A percentile compares a stretch with the other conserved stretches of the same genome.
phyloP scores from a whole-genome alignment of 2,888 invertebrate genomes.

The Tipula lateralis region DNA sequence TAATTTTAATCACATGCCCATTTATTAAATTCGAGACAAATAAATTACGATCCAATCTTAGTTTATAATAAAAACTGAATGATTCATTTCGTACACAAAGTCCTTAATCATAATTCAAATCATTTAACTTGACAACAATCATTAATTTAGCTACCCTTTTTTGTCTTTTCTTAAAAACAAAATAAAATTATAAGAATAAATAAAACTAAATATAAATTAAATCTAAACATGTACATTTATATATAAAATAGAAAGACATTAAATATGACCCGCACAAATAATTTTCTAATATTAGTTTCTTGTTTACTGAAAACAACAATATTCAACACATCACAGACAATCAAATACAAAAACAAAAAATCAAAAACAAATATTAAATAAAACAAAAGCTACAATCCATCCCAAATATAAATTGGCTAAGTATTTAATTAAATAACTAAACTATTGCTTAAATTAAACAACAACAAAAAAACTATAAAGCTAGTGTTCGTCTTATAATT shows the following conservation, averaged over 20 bases:
- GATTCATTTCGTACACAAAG: neutral
- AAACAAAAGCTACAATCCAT: neutral
- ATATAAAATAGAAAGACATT: neutral
- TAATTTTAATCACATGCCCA: neutral
- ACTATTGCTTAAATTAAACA: neutral
- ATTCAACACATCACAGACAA: neutral
- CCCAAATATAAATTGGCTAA: neutral
- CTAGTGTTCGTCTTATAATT: neutral
- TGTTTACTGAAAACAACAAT: neutral
- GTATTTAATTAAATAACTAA: conserved; percentile 5
- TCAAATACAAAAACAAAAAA: neutral
- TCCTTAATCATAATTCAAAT: neutral
- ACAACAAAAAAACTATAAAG: neutral
- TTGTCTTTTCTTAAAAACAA: neutral
- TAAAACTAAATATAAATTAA: neutral
- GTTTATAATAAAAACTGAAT: neutral
- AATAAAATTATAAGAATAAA: neutral
- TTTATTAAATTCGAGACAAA: neutral
- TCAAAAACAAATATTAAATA: neutral
- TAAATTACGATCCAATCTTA: neutral
- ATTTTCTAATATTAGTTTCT: neutral
- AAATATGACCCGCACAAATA: neutral
- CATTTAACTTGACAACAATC: neutral
- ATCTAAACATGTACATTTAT: neutral
- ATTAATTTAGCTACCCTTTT: neutral